Percentiles rank a stretch among this genome's conserved stretches.
Conservation (phyloP, 2,888 invertebrate genomes). For the Rhimphoctona megacephalus region DNA sequence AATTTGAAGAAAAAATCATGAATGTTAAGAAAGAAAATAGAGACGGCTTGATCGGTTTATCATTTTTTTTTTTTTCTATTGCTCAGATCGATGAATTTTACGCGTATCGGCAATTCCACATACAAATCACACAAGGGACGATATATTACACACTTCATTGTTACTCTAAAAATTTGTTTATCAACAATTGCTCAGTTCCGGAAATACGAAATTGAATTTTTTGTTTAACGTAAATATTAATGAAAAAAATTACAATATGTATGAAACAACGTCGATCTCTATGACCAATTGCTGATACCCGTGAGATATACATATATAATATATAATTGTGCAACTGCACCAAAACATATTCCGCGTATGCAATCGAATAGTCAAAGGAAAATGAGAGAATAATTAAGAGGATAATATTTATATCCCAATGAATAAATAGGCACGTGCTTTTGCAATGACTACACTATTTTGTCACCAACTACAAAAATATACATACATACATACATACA, state of each 20-base stretch:
- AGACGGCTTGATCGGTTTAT: slow-evolving; percentile 58
- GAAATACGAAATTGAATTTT: no score
- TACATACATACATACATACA: no score
- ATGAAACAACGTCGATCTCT: not conserved
- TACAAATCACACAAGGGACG: not conserved
- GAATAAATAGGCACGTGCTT: slow-evolving; percentile 70
- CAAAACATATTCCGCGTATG: slow-evolving; percentile 68
- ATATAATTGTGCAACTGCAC: slow-evolving; percentile 66
- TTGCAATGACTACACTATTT: slow-evolving; percentile 69
- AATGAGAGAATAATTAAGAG: slow-evolving; percentile 26
- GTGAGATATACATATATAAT: slow-evolving; percentile 34
- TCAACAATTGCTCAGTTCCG: not conserved
- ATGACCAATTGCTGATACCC: slow-evolving; percentile 2
- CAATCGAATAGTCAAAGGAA: slow-evolving; percentile 61
- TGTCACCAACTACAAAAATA: slow-evolving; percentile 60
- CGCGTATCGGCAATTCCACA: slow-evolving; percentile 51
- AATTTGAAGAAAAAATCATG: not conserved
- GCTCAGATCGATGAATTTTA: slow-evolving; percentile 71
- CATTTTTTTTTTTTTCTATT: slow-evolving; percentile 70
- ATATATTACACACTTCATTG: no score
- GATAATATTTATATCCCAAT: slow-evolving; percentile 56
- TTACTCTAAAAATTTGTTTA: no score
- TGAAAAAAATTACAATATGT: no score
- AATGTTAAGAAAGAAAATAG: slow-evolving; percentile 8
- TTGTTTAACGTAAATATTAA: no score